Base-by-base conservation (phyloP, 2,113 vertebrate species). In the Formicarius rufipectus region DNA sequence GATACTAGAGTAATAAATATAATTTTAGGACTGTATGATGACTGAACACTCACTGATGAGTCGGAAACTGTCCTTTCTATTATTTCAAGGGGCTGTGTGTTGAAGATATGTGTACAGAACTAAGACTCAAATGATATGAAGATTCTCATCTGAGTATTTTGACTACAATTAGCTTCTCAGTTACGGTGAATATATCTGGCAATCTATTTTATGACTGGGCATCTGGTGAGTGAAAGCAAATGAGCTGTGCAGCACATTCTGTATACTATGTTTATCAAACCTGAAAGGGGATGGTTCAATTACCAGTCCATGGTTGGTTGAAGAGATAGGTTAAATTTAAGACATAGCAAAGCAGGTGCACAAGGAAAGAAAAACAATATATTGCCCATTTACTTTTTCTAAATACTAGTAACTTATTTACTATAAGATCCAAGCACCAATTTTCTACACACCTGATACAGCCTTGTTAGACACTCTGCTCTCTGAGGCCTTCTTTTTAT, bases 401-500 rank as follows among this genome's bases (percentile, higher is more conserved):
- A 75, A 12, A 56, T 69, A 84, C 64, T 92, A 96, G 47, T 53
- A 96, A 89, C 84, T 86, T 91, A 96, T 58, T 95, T 94, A 82
- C 49, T 45, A 47, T 16, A 89, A 89, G 90, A 95, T 94, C 93
- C 60, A 85, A 95, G 69, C 92, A 96, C 84, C 84, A 49, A 31
- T 92, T 95, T 93, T 97, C 97, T 98, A 98, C 98, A 98, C 98
- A 98, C 98, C 98, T 98, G 98, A 80, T 94, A 96, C 79, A 96
- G 97, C 96, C 97, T 97, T 98, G 97, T 85, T 97, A 98, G 97
- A 95, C 97, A 97, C 81, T 98, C 98, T 98, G 98, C 96, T 98
- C 93, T 96, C 98, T 98, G 98, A 85, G 96, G 98, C 91, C 98
- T 98, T 98, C 98, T 97, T 98, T 98, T 96, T 98, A 98, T 58